phyloP scores from a whole-genome alignment of 2,113 vertebrate genomes.

The Brachirus orientalis region DNA sequence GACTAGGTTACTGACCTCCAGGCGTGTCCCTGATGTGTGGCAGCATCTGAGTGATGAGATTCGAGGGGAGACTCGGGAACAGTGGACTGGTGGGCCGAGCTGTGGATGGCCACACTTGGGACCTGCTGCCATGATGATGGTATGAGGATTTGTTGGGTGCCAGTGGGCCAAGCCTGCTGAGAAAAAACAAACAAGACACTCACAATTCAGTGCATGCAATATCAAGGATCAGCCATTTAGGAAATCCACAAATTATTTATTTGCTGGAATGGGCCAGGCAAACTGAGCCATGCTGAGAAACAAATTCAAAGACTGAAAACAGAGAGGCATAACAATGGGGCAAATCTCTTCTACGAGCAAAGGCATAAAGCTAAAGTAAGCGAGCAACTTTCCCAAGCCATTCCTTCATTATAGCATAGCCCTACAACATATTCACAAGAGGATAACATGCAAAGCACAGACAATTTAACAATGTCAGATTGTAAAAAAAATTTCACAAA shows the following conservation, averaged over 20 bases:
- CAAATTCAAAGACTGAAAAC: slow-evolving; percentile 38
- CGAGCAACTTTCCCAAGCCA: slow-evolving; percentile 74
- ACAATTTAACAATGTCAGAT: slow-evolving; percentile 50
- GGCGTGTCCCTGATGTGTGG: slow-evolving; percentile 87
- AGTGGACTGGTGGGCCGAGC: slow-evolving; percentile 88
- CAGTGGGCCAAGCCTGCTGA: slow-evolving; percentile 97
- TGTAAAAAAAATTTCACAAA: slow-evolving; percentile 45
- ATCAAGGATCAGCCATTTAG: neutral
- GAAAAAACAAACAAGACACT: slow-evolving; percentile 6
- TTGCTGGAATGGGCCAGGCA: slow-evolving; percentile 45
- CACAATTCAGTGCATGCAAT: slow-evolving; percentile 10
- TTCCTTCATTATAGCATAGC: slow-evolving; percentile 65
- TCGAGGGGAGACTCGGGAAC: slow-evolving; percentile 82
- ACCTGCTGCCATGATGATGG: slow-evolving; percentile 98
- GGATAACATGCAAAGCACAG: slow-evolving; percentile 72
- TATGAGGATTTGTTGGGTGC: slow-evolving; percentile 96
- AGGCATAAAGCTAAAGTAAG: slow-evolving; percentile 61
- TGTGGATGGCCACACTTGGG: slow-evolving; percentile 92
- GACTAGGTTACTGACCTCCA: slow-evolving; percentile 86
- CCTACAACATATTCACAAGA: slow-evolving; percentile 67
- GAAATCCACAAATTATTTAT: neutral
- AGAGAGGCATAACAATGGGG: slow-evolving; percentile 47
- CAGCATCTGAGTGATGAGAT: slow-evolving; percentile 84
- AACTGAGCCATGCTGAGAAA: slow-evolving; percentile 70
- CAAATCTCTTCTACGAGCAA: slow-evolving; percentile 54